Evolutionary conservation across 2,113 vertebrate species (phyloP).

Genomic region (Myrmecobius fasciatus): DNA sequence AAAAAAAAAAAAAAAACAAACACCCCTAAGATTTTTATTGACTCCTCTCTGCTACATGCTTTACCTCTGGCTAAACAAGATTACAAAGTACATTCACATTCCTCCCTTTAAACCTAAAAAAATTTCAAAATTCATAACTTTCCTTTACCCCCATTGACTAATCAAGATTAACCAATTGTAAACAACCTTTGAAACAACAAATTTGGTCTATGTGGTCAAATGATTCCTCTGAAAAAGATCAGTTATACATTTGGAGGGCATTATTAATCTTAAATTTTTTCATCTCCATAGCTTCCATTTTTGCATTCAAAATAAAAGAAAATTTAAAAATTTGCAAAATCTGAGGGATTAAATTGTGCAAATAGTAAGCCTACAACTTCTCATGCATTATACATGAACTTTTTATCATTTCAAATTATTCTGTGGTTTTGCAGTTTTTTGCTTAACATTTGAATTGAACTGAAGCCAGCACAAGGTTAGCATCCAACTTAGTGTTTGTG

Average conservation of each 20-base stretch:
- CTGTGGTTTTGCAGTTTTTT: background rate
- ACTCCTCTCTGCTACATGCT: background rate
- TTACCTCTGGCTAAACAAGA: constrained; percentile 19
- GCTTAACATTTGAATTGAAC: background rate
- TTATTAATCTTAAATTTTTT: background rate
- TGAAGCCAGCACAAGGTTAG: background rate
- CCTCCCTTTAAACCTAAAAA: constrained; percentile 9
- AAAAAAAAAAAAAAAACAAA: background rate
- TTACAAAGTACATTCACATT: background rate
- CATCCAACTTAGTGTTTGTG: background rate
- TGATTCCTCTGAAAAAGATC: background rate
- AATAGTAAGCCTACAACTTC: background rate
- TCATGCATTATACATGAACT: background rate
- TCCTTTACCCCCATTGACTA: constrained; percentile 29
- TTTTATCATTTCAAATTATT: background rate
- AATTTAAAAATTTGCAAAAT: background rate
- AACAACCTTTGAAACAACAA: background rate
- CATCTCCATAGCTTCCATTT: constrained; percentile 20
- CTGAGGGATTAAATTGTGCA: background rate
- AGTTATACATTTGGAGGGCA: constrained; percentile 40
- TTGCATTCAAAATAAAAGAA: constrained; percentile 33
- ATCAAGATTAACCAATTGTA: constrained; percentile 1
- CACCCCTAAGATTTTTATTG: constrained; percentile 33
- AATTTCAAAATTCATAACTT: constrained; percentile 13
- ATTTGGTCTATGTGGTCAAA: background rate